Evolutionary conservation across 2,113 vertebrate genomes (phyloP), one percentile per base, ranked within the genome.

Genomic region (Coptodon rendalli): DNA sequence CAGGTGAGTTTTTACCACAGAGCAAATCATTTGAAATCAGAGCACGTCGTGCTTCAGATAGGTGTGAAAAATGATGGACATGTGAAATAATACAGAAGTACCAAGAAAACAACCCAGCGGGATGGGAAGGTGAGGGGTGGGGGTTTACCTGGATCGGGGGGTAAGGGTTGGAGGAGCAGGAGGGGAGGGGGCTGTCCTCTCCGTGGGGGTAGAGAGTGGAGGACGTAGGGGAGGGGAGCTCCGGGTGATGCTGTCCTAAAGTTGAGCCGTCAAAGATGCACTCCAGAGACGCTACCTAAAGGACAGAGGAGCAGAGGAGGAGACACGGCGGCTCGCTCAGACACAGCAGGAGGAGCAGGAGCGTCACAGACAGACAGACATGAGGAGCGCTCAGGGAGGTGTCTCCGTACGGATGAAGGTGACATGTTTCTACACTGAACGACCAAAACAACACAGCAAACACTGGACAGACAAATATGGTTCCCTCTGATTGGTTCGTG

Each of bases 251-350:
- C 13, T 86, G 93, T 86, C 93, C 95, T 94, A 95, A 92, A 31
- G 73, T 56, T 31, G 94, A 94, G n/a, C 95, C 95, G 19, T 96
- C 96, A 89, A 96, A 95, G 95, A 96, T 94, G 94, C 95, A 96
- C 87, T 97, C 96, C 96, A 97, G 91, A 85, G 96, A 95, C 1
- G 94, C 96, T 89, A 96, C 96, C 96, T 97, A 93, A 81, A 92
- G 90, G 81, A 89, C n/a, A 89, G 16, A 73, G 54, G 84, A 63
- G 56, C 68, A 36, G 68, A 36, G 40, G 78, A 34, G 73, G 68
- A 63, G 81, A 80, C 45, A 80, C 83, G 85, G 90, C 22, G 66
- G 17, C 86, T 54, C 78, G 53, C 6, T 86, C 86, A 91, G 87
- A 82, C 7, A 86, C 54, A 11, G 34, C 19, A 68, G 82, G 24